A percentile compares a stretch with the other conserved stretches of the same genome.
These are phyloP conservation scores for Clavelina lepadiformis DNA, from an alignment of 23 tunicate species.

Conservation along the genomic window DNA sequence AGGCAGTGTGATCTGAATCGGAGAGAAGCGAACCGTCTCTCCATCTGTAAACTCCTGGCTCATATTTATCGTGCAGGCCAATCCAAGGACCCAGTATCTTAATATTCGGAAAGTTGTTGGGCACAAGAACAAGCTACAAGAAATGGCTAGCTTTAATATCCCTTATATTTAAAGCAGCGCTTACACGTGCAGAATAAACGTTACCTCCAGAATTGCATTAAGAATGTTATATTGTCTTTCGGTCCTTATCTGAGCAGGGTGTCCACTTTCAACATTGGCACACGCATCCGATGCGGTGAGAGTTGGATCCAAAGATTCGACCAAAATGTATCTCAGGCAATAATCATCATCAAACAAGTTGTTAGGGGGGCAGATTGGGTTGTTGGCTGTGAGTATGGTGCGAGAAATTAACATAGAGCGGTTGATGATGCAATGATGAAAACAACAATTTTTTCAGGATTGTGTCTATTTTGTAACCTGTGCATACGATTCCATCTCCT, in stretches of 20 bases:
- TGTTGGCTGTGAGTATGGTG: too few species aligned
- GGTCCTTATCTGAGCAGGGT: constrained; percentile 35
- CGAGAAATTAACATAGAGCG: too few species aligned
- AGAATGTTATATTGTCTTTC: constrained; percentile 25
- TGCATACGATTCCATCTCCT: constrained; percentile 49
- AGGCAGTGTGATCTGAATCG: constrained; percentile 10
- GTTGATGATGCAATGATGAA: too few species aligned
- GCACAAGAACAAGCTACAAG: constrained; percentile 10
- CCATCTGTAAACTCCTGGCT: constrained; percentile 36
- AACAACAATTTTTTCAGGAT: too few species aligned
- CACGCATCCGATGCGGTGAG: constrained; percentile 46
- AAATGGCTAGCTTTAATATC: neutral
- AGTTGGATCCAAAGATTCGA: constrained; percentile 15
- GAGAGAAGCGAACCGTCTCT: constrained; percentile 38
- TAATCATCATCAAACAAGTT: constrained; percentile 29
- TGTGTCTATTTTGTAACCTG: constrained; percentile 33
- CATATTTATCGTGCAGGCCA: constrained; percentile 45
- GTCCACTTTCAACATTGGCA: constrained; percentile 42
- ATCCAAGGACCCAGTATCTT: constrained; percentile 52
- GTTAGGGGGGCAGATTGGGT: constrained; percentile 24
- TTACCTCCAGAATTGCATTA: constrained; percentile 42
- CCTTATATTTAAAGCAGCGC: neutral
- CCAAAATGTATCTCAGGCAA: constrained; percentile 30
- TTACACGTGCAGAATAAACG: neutral
- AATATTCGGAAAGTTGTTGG: constrained; percentile 12